phyloP scores from a whole-genome alignment of 1,140 invertebrate species.

The Brachionus calyciflorus region DNA sequence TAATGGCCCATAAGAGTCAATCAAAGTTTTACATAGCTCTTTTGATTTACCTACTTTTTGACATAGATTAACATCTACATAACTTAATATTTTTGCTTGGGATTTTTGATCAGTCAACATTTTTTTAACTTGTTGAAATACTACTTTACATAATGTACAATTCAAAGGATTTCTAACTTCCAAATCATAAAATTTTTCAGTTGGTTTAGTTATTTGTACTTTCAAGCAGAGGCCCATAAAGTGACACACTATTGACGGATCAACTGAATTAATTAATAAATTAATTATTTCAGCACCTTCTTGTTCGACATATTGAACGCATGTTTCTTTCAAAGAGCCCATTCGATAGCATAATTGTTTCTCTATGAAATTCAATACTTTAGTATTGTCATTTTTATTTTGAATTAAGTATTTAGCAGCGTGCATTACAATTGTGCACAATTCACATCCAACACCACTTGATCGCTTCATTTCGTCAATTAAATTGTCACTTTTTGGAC shows the following conservation, averaged over 20 bases:
- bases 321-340: conserved; percentile 32
- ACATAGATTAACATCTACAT: conserved; percentile 29
- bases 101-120: conserved; percentile 33
- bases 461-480: not conserved
- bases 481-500: not conserved
- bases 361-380: conserved; percentile 26
- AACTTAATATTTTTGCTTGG: conserved; percentile 12
- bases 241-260: conserved; percentile 11
- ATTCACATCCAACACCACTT: conserved; percentile 35
- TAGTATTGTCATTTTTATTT: conserved; percentile 8
- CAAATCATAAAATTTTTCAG: conserved; percentile 20
- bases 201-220: not conserved
- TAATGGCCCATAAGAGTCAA: conserved; percentile 18
- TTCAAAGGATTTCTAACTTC: conserved; percentile 8
- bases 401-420: conserved; percentile 25
- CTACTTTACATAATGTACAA: conserved; percentile 39
- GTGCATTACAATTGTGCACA: conserved; percentile 26
- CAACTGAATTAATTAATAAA: not conserved
- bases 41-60: conserved; percentile 19
- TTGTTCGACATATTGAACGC: conserved; percentile 30
- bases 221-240: conserved; percentile 31
- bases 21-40: conserved; percentile 41
- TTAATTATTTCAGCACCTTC: conserved; percentile 25
- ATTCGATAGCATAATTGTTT: conserved; percentile 21
- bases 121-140: conserved; percentile 33